Conservation (phyloP, 2,797 vertebrate species). For the Nasua narica region DNA sequence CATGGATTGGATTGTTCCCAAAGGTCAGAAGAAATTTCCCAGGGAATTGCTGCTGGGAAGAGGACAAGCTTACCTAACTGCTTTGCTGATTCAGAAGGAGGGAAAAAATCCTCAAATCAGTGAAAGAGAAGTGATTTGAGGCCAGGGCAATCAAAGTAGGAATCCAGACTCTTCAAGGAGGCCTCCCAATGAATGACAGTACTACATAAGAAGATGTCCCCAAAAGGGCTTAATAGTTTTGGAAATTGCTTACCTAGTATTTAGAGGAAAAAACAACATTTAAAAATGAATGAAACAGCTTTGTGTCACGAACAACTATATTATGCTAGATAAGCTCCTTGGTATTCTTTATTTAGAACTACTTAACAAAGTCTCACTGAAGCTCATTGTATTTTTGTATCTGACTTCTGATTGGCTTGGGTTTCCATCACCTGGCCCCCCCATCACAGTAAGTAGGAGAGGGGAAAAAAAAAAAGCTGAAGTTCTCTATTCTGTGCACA, state of each 20-base stretch:
- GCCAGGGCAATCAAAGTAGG: not conserved
- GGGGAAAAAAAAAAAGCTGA: not conserved
- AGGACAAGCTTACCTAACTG: not conserved
- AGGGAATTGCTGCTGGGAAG: not conserved
- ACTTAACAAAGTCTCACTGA: not conserved
- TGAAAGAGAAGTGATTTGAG: not conserved
- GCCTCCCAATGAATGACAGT: not conserved
- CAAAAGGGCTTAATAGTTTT: not conserved
- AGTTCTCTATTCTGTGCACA: constrained; percentile 13
- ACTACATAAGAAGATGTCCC: not conserved
- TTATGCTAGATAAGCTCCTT: not conserved
- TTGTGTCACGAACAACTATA: not conserved
- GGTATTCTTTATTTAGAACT: not conserved
- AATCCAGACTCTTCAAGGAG: not conserved
- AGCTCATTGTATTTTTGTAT: not conserved
- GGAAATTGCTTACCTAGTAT: not conserved
- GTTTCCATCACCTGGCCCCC: not conserved
- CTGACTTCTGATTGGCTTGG: not conserved
- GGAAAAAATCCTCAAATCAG: not conserved
- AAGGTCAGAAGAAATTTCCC: not conserved
- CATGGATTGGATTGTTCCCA: not conserved
- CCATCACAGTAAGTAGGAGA: not conserved
- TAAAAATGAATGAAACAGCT: not conserved
- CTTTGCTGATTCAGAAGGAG: not conserved
- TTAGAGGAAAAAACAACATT: not conserved